These are phyloP conservation scores for Coregonus suidteri DNA, from an alignment of 2,797 vertebrate genomes.

Conservation along the genomic window DNA sequence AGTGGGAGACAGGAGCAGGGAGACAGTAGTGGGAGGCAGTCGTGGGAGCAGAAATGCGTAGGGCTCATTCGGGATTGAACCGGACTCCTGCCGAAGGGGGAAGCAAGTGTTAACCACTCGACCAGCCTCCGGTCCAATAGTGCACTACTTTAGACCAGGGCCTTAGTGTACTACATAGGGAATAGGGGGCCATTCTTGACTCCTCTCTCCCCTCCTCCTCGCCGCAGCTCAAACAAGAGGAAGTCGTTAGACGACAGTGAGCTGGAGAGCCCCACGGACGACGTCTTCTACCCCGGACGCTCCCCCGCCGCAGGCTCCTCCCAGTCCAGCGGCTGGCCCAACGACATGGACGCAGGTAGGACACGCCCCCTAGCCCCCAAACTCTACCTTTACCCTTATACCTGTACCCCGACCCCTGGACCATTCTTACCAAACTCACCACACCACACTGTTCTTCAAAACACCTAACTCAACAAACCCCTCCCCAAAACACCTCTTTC, in stretches of 20 bases:
- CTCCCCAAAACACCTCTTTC: background rate
- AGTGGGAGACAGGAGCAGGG: no score
- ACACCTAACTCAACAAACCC: background rate
- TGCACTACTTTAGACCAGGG: no score
- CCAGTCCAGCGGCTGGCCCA: slow-evolving; percentile 92
- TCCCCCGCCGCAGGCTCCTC: slow-evolving; percentile 93
- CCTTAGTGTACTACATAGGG: no score
- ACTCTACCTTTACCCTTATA: slow-evolving; percentile 12
- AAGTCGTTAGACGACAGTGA: slow-evolving; percentile 95
- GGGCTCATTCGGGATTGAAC: no score
- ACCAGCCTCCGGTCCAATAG: no score
- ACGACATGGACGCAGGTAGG: slow-evolving; percentile 92
- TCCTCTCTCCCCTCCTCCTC: background rate
- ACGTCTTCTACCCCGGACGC: slow-evolving; percentile 92
- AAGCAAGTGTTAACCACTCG: no score
- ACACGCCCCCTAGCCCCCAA: slow-evolving; percentile 17
- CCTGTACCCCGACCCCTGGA: slow-evolving; percentile 4
- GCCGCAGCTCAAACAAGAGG: slow-evolving; percentile 85
- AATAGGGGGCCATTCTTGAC: background rate
- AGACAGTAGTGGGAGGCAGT: no score
- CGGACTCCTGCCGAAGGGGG: no score
- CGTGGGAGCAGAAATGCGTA: no score
- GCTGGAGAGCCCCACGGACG: slow-evolving; percentile 93
- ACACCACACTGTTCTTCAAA: background rate
- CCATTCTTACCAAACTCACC: background rate